phyloP scores from a whole-genome alignment of 2,888 invertebrate genomes.

The Argynnis bischoffii region DNA sequence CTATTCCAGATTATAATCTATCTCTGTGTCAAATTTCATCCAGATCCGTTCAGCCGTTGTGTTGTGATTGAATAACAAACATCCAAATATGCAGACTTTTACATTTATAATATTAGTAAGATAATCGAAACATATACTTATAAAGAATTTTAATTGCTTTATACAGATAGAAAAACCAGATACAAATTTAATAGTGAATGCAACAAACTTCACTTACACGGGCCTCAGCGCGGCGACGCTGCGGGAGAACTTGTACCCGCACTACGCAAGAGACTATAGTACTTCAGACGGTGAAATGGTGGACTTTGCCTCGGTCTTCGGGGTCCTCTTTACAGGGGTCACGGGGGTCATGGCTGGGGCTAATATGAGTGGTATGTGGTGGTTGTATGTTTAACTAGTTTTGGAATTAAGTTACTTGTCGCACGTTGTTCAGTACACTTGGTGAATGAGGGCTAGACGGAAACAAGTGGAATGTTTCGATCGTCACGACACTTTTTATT shows the following conservation, averaged over 20 bases:
- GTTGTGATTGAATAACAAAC: too few species aligned
- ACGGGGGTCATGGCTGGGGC: constrained; percentile 99
- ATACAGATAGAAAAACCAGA: constrained; percentile 89
- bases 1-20: too few species aligned
- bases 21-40: too few species aligned
- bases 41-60: too few species aligned
- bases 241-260: constrained; percentile 87
- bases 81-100: too few species aligned
- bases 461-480: too few species aligned
- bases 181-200: constrained; percentile 84
- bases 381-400: neutral
- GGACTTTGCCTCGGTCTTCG: constrained; percentile 97
- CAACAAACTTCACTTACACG: constrained; percentile 85
- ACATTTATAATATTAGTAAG: neutral
- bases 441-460: too few species aligned
- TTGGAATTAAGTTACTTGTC: too few species aligned
- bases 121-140: too few species aligned
- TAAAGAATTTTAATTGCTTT: neutral
- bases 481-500: too few species aligned
- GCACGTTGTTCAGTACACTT: too few species aligned
- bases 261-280: constrained; percentile 91
- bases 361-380: constrained; percentile 93
- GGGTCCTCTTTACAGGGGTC: constrained; percentile 98
- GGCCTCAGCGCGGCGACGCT: constrained; percentile 90
- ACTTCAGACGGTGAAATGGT: constrained; percentile 84